Conservation (phyloP, 1,140 invertebrate genomes). For the Ceratina calcarata region DNA sequence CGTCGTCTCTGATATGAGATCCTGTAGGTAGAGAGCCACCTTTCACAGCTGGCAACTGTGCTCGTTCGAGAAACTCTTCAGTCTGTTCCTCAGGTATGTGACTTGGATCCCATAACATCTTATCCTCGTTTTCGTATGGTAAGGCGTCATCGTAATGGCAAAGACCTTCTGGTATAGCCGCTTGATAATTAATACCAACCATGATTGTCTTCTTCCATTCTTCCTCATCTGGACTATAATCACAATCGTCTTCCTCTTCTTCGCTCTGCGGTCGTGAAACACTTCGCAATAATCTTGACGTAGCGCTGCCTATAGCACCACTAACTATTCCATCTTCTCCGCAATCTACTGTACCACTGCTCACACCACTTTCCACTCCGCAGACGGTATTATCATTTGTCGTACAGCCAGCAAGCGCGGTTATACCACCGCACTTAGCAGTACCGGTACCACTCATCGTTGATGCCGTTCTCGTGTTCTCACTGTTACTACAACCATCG, state of each 20-base stretch:
- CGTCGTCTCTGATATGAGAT: constrained; percentile 93
- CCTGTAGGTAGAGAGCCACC: constrained; percentile 86
- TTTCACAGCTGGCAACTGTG: constrained; percentile 83
- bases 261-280: constrained; percentile 85
- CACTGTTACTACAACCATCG: constrained; percentile 36
- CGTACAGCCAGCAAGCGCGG: constrained; percentile 28
- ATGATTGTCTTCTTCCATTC: constrained; percentile 94
- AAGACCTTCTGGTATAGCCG: constrained; percentile 94
- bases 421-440: constrained; percentile 41
- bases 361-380: constrained; percentile 35
- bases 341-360: constrained; percentile 51
- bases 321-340: constrained; percentile 64
- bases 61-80: constrained; percentile 90
- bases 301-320: constrained; percentile 66
- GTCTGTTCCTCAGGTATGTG: constrained; percentile 87
- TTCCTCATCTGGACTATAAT: constrained; percentile 89
- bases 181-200: constrained; percentile 97
- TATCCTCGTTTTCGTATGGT: constrained; percentile 98
- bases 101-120: constrained; percentile 95
- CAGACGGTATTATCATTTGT: constrained; percentile 16
- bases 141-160: constrained; percentile 94
- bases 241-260: constrained; percentile 88
- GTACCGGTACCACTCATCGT: constrained; percentile 17
- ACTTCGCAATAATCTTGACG: constrained; percentile 80
- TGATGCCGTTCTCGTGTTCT: constrained; percentile 38